Conservation (phyloP, 2,797 vertebrate genomes). For the Notolepis coatsorum region DNA sequence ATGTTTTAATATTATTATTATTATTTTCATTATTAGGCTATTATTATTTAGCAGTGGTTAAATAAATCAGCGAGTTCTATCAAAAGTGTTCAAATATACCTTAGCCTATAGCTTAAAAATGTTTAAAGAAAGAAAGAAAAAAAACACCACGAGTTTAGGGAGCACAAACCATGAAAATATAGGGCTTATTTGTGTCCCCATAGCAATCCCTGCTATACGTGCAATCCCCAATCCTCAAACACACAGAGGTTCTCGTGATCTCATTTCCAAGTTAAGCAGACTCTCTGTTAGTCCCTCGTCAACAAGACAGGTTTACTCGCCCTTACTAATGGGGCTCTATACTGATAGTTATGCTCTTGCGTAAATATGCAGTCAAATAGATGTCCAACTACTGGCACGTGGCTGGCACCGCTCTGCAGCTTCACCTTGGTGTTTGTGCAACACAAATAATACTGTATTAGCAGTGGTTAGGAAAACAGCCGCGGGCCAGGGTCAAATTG, state of each 20-base stretch:
- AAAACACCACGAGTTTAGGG: slow-evolving; percentile 15
- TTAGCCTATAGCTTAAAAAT: too few relatives aligned
- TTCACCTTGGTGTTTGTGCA: slow-evolving; percentile 77
- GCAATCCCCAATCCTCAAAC: slow-evolving; percentile 75
- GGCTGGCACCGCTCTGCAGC: slow-evolving; percentile 69
- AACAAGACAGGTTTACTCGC: slow-evolving; percentile 82
- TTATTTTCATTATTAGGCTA: neutral
- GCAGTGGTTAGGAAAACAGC: neutral
- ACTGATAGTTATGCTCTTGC: slow-evolving; percentile 83
- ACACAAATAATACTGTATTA: slow-evolving; percentile 64
- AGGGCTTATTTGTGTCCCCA: neutral
- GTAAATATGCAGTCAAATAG: slow-evolving; percentile 85
- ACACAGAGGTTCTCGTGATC: slow-evolving; percentile 71
- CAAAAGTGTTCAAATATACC: too few relatives aligned
- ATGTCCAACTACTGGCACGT: slow-evolving; percentile 79
- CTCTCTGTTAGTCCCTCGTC: slow-evolving; percentile 79
- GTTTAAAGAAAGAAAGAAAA: neutral
- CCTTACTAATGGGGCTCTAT: slow-evolving; percentile 80
- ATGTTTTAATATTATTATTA: too few relatives aligned
- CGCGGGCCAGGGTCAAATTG: too few relatives aligned
- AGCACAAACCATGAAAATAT: too few relatives aligned
- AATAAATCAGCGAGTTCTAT: neutral
- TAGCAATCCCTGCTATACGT: neutral
- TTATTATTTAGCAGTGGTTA: neutral
- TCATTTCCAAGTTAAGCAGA: slow-evolving; percentile 83